Base-by-base conservation (phyloP, 2,888 invertebrate genomes). In the Argynnis bischoffii region DNA sequence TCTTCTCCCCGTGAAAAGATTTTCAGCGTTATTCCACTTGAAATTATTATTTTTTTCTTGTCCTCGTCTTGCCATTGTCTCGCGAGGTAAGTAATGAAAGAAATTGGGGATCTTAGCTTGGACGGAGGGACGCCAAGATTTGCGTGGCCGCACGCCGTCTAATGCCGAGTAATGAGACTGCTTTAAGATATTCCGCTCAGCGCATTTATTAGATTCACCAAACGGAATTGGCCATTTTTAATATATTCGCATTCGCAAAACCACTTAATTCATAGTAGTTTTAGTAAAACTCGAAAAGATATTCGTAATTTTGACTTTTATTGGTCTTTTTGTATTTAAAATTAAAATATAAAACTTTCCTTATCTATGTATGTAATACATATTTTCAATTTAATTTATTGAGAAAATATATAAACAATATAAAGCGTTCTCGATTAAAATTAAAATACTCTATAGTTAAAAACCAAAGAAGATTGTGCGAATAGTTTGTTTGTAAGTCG, bases 21-120 rank as follows among this genome's bases (percentile, higher is more conserved):
- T 92, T 91, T 90, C 91, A 92, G 91, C 90, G 89, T 90, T 92
- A 90, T 90, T 92, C 92, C 92, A 92, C 92, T 92, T 92, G 92
- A 92, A 90, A 91, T 92, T 92, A 91, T 92, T 91, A 90, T 91
- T 83, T 90, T 88, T 90, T 91, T 90, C 89, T 87, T 88, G 88
- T 88, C 88, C 84, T 89, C 87, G 87, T 92, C 91, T 90, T 92
- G 85, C 92, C 83, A 93, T 93, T 93, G 93, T 93, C 93, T 92
- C 90, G 85, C 86, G 86, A 92, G 90, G 92, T 92, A 92, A 92
- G 92, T 90, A 92, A 91, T 92, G 92, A 92, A 89, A 90, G 89
- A 90, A 92, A 91, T 91, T 90, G 89, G 91, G 91, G 89, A 86
- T 87, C 88, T 86, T 83, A 82, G 81, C 79, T 82, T 80, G 82